Base-by-base conservation (phyloP, 2,113 vertebrate genomes). In the Hippopotamus amphibius region DNA sequence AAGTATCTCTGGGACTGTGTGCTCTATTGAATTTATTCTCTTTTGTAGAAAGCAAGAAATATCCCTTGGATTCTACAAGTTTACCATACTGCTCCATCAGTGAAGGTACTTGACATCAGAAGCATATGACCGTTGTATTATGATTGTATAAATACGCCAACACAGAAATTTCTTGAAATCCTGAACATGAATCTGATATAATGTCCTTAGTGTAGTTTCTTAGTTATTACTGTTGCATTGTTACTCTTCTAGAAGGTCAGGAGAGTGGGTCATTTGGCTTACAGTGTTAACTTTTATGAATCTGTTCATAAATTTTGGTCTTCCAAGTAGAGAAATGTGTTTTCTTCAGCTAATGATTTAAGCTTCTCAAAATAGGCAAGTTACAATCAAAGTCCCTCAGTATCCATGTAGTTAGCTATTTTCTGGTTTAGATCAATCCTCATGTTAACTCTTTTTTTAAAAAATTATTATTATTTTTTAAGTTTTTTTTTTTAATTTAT, bases 41-140 rank as follows among this genome's bases (percentile, higher is more conserved):
- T 95, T 95, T 98, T 97, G 91, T 98, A 99, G 99, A 99, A 94
- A 97, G 95, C 28, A 99, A 98, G 93, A 97, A 99, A 71, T 98
- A 99, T 83, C 99, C 99, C 19, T 97, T 99, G 98, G 99, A 99
- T 69, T 99, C 99, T 6, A 97, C 97, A 24, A 99, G 99, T 97
- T 98, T 99, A 98, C 98, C 99, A 33, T 98, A 99, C 98, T 98
- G 99, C n/a, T 97, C 99, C 0, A 98, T 99, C 90, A 81, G 93
- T 97, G 97, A 99, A 98, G 99, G 99, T 99, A 99, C 33, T 55
- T 4, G 16, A 48, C 68, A 43, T 83, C 2, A 84, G 21, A 93
- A 79, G 28, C 59, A 6, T 77, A 2, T 6, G 3, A 3, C 41
- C 57, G 4, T 59, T 74, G 53, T 65, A 5, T 83, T 69, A 50